These are phyloP conservation scores for Gerris buenoi DNA, from an alignment of 1,140 invertebrate genomes.

Conservation along the genomic window DNA sequence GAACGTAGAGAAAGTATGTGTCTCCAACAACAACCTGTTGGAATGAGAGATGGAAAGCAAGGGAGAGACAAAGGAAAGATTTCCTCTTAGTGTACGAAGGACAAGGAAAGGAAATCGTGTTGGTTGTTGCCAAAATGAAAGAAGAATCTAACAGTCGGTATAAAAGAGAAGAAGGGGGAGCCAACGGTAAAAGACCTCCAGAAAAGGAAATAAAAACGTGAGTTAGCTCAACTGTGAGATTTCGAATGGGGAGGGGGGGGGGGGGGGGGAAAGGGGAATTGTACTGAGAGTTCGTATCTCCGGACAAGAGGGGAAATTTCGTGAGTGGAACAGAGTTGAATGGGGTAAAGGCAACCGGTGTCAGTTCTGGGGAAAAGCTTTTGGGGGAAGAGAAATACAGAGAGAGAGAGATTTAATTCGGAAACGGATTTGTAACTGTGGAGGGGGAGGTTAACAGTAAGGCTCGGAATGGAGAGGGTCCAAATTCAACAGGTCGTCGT, in stretches of 20 bases:
- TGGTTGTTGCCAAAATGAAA: neutral
- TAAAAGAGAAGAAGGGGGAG: conserved; percentile 8
- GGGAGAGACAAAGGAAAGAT: too few relatives aligned
- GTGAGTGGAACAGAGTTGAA: conserved; percentile 4
- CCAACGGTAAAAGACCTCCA: neutral
- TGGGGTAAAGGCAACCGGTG: neutral
- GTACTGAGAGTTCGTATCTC: too few relatives aligned
- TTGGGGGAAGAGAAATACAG: conserved; percentile 6
- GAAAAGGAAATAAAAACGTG: too few relatives aligned
- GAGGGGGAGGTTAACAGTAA: too few relatives aligned
- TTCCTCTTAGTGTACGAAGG: too few relatives aligned
- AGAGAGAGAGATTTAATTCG: conserved; percentile 5
- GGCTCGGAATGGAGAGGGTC: too few relatives aligned
- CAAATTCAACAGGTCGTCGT: too few relatives aligned
- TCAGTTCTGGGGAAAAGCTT: conserved; percentile 7
- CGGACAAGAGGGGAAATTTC: conserved; percentile 10
- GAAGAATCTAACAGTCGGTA: conserved; percentile 10
- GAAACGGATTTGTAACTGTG: neutral
- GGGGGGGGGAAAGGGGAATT: too few relatives aligned
- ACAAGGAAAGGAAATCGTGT: neutral
- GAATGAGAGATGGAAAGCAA: neutral
- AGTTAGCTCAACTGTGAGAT: too few relatives aligned
- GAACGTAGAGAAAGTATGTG: neutral
- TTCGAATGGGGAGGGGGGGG: too few relatives aligned
- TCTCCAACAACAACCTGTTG: conserved; percentile 1